Percentiles rank a stretch among this genome's conserved stretches.
phyloP scores from a whole-genome alignment of 1,140 invertebrate species.

The Neelides sp. region DNA sequence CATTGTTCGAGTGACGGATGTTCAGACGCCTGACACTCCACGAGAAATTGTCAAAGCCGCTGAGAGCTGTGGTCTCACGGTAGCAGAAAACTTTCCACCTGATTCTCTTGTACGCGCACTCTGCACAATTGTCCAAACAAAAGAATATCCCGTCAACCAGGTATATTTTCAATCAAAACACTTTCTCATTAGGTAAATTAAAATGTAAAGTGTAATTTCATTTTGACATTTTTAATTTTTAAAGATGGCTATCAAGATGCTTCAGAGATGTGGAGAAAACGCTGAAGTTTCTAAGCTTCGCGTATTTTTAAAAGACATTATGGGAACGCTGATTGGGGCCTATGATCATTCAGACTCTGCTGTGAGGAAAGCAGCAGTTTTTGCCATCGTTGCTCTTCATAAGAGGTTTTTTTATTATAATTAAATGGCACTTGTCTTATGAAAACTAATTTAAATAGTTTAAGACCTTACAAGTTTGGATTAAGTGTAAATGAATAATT shows the following conservation, averaged over 20 bases:
- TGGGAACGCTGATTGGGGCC: conserved; percentile 26
- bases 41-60: conserved; percentile 29
- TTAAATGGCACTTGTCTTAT: conserved; percentile 13
- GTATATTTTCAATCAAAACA: conserved; percentile 6
- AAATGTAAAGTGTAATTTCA: neutral
- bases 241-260: conserved; percentile 31
- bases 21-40: conserved; percentile 24
- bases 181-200: conserved; percentile 1
- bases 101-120: conserved; percentile 26
- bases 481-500: neutral
- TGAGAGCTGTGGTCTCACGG: conserved; percentile 28
- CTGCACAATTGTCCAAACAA: conserved; percentile 29
- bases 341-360: conserved; percentile 31
- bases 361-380: conserved; percentile 30
- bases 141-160: conserved; percentile 30
- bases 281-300: conserved; percentile 27
- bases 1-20: conserved; percentile 30
- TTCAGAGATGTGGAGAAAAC: conserved; percentile 26
- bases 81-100: conserved; percentile 28
- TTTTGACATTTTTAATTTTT: conserved; percentile 6
- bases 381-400: conserved; percentile 30
- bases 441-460: neutral
- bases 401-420: conserved; percentile 13
- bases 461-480: neutral
- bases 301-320: conserved; percentile 25